phyloP scores from a whole-genome alignment of 1,140 invertebrate genomes.

The Hypsibius dujardini region DNA sequence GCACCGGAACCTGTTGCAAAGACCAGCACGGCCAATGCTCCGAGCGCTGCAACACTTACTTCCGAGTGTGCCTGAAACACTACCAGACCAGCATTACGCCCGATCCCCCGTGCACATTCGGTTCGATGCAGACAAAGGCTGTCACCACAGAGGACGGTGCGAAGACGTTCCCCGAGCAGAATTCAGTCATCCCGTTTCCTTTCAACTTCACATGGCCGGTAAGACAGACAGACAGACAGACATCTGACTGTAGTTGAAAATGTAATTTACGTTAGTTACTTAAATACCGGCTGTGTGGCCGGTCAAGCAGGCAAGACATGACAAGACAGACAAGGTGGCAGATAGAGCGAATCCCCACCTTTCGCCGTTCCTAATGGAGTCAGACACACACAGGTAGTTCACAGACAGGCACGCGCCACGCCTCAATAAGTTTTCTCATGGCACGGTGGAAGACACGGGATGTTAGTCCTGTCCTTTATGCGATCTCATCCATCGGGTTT shows the following conservation, averaged over 20 bases:
- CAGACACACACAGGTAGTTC: too few relatives aligned
- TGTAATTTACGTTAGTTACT: too few relatives aligned
- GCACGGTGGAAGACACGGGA: not conserved
- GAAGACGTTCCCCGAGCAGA: constrained; percentile 36
- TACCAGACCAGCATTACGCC: constrained; percentile 79
- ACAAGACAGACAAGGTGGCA: too few relatives aligned
- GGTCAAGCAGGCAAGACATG: too few relatives aligned
- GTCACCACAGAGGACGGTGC: constrained; percentile 39
- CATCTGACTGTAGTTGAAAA: not conserved
- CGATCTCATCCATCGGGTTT: too few relatives aligned
- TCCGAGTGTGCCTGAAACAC: constrained; percentile 79
- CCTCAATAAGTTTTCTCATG: constrained; percentile 12
- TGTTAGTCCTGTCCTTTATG: too few relatives aligned
- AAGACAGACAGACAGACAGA: constrained; percentile 38
- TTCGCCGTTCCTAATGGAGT: too few relatives aligned
- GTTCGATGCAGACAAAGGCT: constrained; percentile 65
- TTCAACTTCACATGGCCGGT: constrained; percentile 87
- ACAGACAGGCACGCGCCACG: constrained; percentile 6
- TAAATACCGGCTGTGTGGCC: too few relatives aligned
- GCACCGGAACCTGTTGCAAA: constrained; percentile 36
- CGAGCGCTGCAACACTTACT: constrained; percentile 62
- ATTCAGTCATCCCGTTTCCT: constrained; percentile 54
- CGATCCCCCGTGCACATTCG: constrained; percentile 70
- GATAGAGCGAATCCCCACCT: too few relatives aligned
- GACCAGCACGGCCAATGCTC: constrained; percentile 71